phyloP scores from a whole-genome alignment of 2,888 invertebrate species.

The Mesochorus sp. region DNA sequence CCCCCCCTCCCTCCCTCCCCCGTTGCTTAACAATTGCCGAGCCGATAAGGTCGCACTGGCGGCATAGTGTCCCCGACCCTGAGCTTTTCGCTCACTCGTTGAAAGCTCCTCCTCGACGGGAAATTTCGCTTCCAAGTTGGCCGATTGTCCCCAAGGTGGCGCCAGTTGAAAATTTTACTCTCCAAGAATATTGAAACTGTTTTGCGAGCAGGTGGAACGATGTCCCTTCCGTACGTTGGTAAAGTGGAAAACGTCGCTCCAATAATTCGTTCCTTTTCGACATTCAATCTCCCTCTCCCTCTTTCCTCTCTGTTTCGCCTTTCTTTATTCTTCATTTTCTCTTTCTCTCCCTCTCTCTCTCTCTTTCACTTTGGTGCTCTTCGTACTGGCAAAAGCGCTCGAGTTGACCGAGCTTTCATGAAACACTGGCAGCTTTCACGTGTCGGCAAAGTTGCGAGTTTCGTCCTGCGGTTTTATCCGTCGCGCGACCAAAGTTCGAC shows the following conservation, averaged over 20 bases:
- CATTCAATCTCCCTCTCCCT: background rate
- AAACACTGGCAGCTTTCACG: slow-evolving; percentile 38
- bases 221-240: slow-evolving; percentile 70
- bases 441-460: slow-evolving; percentile 63
- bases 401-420: slow-evolving; percentile 37
- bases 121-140: slow-evolving; percentile 64
- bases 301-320: background rate
- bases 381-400: slow-evolving; percentile 2
- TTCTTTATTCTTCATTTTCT: too few relatives aligned
- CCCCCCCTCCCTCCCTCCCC: background rate
- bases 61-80: background rate
- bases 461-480: slow-evolving; percentile 12
- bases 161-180: slow-evolving; percentile 71
- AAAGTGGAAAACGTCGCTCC: slow-evolving; percentile 68
- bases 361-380: background rate
- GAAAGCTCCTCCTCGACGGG: slow-evolving; percentile 63
- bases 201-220: slow-evolving; percentile 31
- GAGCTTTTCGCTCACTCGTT: slow-evolving; percentile 5
- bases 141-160: slow-evolving; percentile 71
- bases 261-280: slow-evolving; percentile 59
- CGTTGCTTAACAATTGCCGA: background rate
- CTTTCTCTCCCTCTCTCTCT: background rate
- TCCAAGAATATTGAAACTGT: slow-evolving; percentile 49
- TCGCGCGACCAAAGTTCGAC: slow-evolving; percentile 42
- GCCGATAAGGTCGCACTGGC: background rate